phyloP scores from a whole-genome alignment of 2,797 vertebrate genomes.

The Channa striata region DNA sequence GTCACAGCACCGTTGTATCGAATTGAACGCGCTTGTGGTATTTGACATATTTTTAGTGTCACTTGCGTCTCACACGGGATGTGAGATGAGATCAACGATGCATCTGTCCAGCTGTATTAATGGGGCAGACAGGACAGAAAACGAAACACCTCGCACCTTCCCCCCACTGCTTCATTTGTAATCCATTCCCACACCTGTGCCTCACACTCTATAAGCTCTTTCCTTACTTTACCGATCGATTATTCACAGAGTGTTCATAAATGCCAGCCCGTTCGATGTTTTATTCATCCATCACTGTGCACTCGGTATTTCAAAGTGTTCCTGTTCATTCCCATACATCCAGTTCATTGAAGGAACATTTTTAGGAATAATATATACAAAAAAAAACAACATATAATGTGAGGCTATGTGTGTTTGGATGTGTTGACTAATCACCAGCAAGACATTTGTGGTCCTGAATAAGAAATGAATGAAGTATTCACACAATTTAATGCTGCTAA shows the following conservation, averaged over 20 bases:
- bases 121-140: too few species aligned
- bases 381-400: accelerated
- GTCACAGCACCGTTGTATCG: accelerated
- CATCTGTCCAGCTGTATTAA: too few species aligned
- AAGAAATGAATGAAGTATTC: background rate
- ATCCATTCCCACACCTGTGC: background rate
- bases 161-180: too few species aligned
- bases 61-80: too few species aligned
- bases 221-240: constrained; percentile 41
- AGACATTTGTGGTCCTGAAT: background rate
- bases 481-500: too few species aligned
- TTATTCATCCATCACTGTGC: constrained; percentile 31
- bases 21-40: constrained; percentile 3
- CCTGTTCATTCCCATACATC: background rate
- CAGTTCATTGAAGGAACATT: constrained; percentile 23
- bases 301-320: constrained; percentile 9
- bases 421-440: background rate
- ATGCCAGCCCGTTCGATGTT: constrained; percentile 35
- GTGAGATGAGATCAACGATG: too few species aligned
- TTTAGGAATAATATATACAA: constrained; percentile 10
- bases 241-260: constrained; percentile 4
- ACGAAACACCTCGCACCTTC: too few species aligned
- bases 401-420: background rate
- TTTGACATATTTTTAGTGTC: constrained; percentile 1
- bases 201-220: constrained; percentile 21